A percentile compares a stretch with the other conserved stretches of the same genome.
Evolutionary conservation across 2,797 vertebrate genomes (phyloP).

Genomic region (Peromyscus attwateri): DNA sequence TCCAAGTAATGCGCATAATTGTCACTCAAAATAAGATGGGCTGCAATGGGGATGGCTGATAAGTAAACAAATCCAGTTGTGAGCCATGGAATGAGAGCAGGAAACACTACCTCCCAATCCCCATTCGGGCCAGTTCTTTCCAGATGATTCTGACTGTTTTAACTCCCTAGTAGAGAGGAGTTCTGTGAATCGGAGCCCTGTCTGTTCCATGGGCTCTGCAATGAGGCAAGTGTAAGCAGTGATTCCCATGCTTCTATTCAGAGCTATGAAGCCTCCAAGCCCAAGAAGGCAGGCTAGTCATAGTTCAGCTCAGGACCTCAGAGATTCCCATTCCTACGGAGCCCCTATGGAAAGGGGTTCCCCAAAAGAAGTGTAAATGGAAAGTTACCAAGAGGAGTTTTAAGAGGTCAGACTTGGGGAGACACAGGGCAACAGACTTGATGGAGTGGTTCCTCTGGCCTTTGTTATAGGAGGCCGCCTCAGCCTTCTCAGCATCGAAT

Average conservation of each 20-base stretch:
- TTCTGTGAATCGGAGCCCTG: neutral
- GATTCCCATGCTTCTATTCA: constrained; percentile 67
- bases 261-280: constrained; percentile 65
- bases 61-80: neutral
- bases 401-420: neutral
- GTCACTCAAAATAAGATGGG: neutral
- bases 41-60: too few species aligned
- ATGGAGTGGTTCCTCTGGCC: neutral
- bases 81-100: neutral
- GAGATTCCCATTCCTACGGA: neutral
- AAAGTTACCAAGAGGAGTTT: neutral
- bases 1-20: neutral
- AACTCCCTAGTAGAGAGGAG: neutral
- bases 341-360: neutral
- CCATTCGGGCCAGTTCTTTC: neutral
- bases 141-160: neutral
- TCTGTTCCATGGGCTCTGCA: neutral
- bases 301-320: neutral
- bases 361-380: neutral
- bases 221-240: neutral
- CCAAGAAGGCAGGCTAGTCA: constrained; percentile 58
- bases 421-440: too few species aligned
- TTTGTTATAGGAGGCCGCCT: neutral
- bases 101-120: neutral
- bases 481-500: neutral